These are phyloP conservation scores for Diaprepes abbreviatus DNA, from an alignment of 2,888 invertebrate genomes.

Conservation along the genomic window DNA sequence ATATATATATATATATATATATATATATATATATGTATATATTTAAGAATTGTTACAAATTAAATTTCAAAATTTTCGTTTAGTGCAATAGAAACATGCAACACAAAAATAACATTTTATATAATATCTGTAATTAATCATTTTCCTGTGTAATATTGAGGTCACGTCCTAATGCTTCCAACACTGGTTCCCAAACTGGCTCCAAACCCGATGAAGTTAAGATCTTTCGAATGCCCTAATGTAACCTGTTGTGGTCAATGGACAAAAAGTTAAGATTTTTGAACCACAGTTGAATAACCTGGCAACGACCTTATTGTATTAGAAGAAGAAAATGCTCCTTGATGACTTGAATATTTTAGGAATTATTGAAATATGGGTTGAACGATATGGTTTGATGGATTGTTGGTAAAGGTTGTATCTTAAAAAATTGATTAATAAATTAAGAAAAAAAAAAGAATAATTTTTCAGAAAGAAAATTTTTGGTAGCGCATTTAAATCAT, in stretches of 20 bases:
- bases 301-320: conserved; percentile 27
- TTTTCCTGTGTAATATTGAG: neutral
- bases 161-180: conserved; percentile 7
- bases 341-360: neutral
- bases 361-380: conserved; percentile 3
- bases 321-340: neutral
- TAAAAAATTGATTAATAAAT: too few relatives aligned
- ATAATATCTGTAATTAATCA: conserved; percentile 23
- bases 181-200: conserved; percentile 24
- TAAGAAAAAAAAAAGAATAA: too few relatives aligned
- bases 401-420: too few relatives aligned
- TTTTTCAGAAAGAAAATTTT: too few relatives aligned
- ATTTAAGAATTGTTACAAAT: too few relatives aligned
- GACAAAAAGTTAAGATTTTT: conserved; percentile 44
- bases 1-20: too few relatives aligned
- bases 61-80: too few relatives aligned
- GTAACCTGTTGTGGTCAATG: conserved; percentile 42
- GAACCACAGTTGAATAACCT: conserved; percentile 42
- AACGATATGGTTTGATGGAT: neutral
- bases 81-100: neutral
- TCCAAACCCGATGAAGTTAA: conserved; percentile 17
- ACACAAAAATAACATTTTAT: neutral
- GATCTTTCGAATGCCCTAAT: conserved; percentile 26
- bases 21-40: too few relatives aligned
- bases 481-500: too few relatives aligned